phyloP scores from a whole-genome alignment of 2,888 invertebrate genomes.

The Mayetiola destructor region DNA sequence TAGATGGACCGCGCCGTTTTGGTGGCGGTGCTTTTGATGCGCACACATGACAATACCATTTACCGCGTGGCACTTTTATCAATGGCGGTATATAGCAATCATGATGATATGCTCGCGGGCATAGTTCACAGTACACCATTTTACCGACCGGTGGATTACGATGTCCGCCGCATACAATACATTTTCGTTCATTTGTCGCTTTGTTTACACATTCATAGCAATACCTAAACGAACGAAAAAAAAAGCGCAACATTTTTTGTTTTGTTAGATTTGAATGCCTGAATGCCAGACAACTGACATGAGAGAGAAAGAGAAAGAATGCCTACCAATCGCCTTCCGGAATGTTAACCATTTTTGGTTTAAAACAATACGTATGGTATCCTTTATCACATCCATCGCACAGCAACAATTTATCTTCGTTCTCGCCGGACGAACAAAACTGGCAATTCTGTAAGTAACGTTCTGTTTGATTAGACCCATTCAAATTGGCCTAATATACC shows the following conservation, averaged over 20 bases:
- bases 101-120: constrained; percentile 82
- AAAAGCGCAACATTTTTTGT: neutral
- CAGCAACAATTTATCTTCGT: constrained; percentile 83
- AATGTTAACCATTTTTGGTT: constrained; percentile 88
- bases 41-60: constrained; percentile 83
- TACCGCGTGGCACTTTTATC: constrained; percentile 62
- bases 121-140: constrained; percentile 76
- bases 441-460: constrained; percentile 73
- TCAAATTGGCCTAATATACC: constrained; percentile 17
- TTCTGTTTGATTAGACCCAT: constrained; percentile 17
- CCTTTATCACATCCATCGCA: constrained; percentile 98
- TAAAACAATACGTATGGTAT: constrained; percentile 97
- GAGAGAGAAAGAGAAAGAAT: neutral
- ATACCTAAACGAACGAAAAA: constrained; percentile 45
- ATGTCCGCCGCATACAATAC: constrained; percentile 81
- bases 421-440: constrained; percentile 91
- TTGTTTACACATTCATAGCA: constrained; percentile 92
- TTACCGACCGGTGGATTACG: constrained; percentile 41
- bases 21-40: constrained; percentile 68
- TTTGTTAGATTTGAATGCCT: neutral
- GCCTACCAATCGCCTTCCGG: constrained; percentile 94
- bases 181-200: constrained; percentile 81
- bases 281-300: neutral
- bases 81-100: constrained; percentile 85
- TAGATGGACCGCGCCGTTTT: constrained; percentile 42